These are phyloP conservation scores for Spizella passerina DNA, from an alignment of 2,797 vertebrate species.

Conservation along the genomic window DNA sequence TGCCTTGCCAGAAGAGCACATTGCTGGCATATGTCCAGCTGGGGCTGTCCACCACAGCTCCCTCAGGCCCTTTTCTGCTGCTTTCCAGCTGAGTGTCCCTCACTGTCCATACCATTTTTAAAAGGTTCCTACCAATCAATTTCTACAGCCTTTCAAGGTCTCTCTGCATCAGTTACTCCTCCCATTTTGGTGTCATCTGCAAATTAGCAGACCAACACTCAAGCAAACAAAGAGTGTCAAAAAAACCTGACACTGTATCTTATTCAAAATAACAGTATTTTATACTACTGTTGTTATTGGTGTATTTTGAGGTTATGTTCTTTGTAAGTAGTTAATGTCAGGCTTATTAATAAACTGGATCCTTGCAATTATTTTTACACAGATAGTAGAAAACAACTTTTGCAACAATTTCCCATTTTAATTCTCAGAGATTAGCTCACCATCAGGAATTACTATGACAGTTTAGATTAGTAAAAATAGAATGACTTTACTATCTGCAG, in stretches of 20 bases:
- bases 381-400: background rate
- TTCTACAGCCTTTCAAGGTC: background rate
- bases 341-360: background rate
- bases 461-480: background rate
- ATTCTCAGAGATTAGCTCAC: background rate
- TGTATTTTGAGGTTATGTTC: background rate
- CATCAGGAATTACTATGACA: background rate
- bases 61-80: background rate
- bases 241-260: background rate
- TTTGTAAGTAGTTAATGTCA: background rate
- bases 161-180: background rate
- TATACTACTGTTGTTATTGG: background rate
- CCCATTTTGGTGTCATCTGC: background rate
- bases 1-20: background rate
- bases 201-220: background rate
- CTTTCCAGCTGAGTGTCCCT: background rate
- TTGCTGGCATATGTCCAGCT: background rate
- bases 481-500: background rate
- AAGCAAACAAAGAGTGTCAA: background rate
- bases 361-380: background rate
- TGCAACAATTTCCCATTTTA: background rate
- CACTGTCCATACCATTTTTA: background rate
- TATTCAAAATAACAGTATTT: background rate
- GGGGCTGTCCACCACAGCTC: fast-evolving
- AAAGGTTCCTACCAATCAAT: background rate